Base-by-base conservation (phyloP, 2,113 vertebrate genomes). In the Melanotaenia duboulayi region DNA sequence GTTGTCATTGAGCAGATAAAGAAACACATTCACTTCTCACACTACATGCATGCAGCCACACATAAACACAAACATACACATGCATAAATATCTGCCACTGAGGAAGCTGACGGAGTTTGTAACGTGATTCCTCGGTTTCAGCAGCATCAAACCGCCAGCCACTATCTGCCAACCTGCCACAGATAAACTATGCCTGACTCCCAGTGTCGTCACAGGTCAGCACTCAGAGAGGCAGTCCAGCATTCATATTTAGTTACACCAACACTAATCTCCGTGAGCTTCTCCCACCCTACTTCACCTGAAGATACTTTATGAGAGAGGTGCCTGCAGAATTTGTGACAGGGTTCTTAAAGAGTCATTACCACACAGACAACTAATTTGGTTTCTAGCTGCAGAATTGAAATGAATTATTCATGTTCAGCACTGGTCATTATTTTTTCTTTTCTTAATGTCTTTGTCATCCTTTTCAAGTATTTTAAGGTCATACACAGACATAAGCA, bases 191-290 rank as follows among this genome's bases (percentile, higher is more conserved):
- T 40, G 61, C 24, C 71, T 39, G 63, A 67, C 44, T 71, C 22
- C 20, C 25, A 0, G 14, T 32, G 77, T 81, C 19, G 49, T 65
- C 63, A 74, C 80, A 75, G 77, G 81, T 81, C 82, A 84, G 74
- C 68, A 52, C 32, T 60, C 74, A n/a, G 32, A 63, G 32, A 65
- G 76, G 71, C 67, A 74, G 78, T 64, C 19, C 55, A 69, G 44
- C 60, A 22, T 14, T 11, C 11, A 25, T 76, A 48, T 75, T 55
- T 23, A 57, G 66, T 82, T 76, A 49, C 78, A 67, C 37, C 32
- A 3, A 39, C 61, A 63, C 58, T 55, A 2, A 55, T 56, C 68
- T 49, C 56, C 17, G 13, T 62, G 69, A 20, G 0, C 57, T 68
- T 57, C 42, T 48, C 8, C 35, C 55, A 13, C 24, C 28, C 42